phyloP scores from a whole-genome alignment of 2,797 vertebrate genomes.

The Lerista edwardsae region DNA sequence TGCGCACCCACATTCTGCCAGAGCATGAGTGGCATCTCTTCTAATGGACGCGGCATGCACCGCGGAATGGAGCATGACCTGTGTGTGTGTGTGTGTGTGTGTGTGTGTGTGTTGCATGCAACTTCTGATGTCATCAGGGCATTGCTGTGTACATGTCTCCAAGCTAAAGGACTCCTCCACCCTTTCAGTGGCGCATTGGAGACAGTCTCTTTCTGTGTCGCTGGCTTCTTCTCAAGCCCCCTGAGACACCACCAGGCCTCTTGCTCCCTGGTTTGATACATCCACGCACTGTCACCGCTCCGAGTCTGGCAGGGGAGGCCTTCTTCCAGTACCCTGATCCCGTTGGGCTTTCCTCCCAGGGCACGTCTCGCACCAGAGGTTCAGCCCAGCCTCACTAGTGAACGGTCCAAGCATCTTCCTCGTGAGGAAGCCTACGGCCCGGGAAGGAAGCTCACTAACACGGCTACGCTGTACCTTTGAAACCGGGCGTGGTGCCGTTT shows the following conservation, averaged over 20 bases:
- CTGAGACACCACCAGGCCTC: neutral
- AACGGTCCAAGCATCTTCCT: too few relatives aligned
- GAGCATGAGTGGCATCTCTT: conserved; percentile 66
- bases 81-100: neutral
- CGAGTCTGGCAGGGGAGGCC: neutral
- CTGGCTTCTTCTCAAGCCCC: neutral
- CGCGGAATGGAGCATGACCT: conserved; percentile 41
- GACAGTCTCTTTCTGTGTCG: neutral
- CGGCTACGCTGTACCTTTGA: too few relatives aligned
- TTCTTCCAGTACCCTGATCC: neutral
- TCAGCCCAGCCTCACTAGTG: too few relatives aligned
- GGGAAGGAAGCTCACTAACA: too few relatives aligned
- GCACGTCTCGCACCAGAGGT: too few relatives aligned
- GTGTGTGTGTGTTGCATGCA: conserved; percentile 65
- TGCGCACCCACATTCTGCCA: neutral
- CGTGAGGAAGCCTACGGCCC: too few relatives aligned
- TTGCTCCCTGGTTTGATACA: neutral
- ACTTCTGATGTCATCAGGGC: neutral
- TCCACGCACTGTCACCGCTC: too few relatives aligned
- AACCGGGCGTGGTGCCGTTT: too few relatives aligned
- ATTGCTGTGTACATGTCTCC: neutral
- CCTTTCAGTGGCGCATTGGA: neutral
- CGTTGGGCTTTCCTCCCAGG: too few relatives aligned
- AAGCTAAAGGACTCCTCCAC: neutral
- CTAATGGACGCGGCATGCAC: conserved; percentile 62